Evolutionary conservation across 2,888 invertebrate species (phyloP).

Genomic region (Thymelicus acteon): DNA sequence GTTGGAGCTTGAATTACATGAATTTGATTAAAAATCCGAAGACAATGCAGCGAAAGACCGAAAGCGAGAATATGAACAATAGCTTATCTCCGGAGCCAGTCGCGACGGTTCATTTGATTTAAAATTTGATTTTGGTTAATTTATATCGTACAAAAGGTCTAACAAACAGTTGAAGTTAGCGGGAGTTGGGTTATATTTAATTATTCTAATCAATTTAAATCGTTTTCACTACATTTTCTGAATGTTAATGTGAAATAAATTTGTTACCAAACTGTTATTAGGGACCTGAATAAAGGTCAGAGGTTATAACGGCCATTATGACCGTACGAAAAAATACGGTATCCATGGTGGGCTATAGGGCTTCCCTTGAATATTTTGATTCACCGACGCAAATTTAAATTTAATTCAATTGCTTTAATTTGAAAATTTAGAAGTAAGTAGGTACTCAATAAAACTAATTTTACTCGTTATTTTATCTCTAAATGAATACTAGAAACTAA

Average conservation of each 20-base stretch:
- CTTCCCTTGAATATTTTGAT: too few relatives aligned
- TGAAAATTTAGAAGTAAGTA: too few relatives aligned
- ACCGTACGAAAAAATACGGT: too few relatives aligned
- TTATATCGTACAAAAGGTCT: constrained; percentile 25
- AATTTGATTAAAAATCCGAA: constrained; percentile 72
- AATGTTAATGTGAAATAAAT: background rate
- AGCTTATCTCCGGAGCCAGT: constrained; percentile 50
- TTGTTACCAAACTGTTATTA: background rate
- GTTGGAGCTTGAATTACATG: constrained; percentile 57
- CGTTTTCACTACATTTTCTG: background rate
- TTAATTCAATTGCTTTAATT: too few relatives aligned
- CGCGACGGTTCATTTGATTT: constrained; percentile 30
- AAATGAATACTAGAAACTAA: too few relatives aligned
- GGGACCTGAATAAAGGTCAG: too few relatives aligned
- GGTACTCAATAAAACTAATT: too few relatives aligned
- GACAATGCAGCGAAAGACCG: constrained; percentile 61
- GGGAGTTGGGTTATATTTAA: constrained; percentile 14
- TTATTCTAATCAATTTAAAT: constrained; percentile 11
- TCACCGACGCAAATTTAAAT: too few relatives aligned
- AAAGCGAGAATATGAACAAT: constrained; percentile 55
- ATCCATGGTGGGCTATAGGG: too few relatives aligned
- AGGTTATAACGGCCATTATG: too few relatives aligned
- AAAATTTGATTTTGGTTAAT: constrained; percentile 37
- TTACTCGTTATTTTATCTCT: too few relatives aligned
- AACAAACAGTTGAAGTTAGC: constrained; percentile 17